A percentile compares a stretch with the other conserved stretches of the same genome.
Conservation (phyloP, 23 tunicate genomes). For the Styela clava region DNA sequence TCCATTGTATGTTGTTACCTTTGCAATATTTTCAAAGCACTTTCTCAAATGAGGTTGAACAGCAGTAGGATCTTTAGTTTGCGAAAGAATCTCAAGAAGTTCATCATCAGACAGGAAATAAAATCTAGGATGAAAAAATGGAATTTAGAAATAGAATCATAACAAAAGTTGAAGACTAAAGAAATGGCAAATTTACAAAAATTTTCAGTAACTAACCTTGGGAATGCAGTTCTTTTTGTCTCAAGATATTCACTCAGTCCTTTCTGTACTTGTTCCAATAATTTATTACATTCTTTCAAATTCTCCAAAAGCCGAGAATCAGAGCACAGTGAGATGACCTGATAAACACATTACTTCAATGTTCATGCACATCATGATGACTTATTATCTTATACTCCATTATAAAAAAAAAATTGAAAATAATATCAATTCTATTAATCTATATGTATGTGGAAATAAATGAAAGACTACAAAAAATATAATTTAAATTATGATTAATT, state of each 20-base stretch:
- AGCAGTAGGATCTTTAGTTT: conserved; percentile 96
- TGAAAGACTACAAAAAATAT: too few relatives aligned
- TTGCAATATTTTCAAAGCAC: conserved; percentile 90
- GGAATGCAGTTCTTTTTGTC: conserved; percentile 94
- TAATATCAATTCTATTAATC: background rate
- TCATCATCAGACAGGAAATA: conserved; percentile 97
- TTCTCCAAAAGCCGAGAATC: conserved; percentile 84
- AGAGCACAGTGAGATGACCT: conserved; percentile 95
- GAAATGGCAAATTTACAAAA: background rate
- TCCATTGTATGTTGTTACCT: too few relatives aligned
- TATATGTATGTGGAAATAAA: too few relatives aligned
- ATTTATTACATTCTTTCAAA: conserved; percentile 93
- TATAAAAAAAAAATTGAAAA: background rate
- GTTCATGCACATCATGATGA: background rate
- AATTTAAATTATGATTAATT: too few relatives aligned
- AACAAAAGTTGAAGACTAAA: background rate
- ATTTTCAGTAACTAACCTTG: conserved; percentile 39
- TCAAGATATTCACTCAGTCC: conserved; percentile 97
- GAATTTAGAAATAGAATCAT: background rate
- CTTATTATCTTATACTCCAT: background rate
- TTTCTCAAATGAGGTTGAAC: conserved; percentile 96
- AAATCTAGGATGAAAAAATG: conserved; percentile 33
- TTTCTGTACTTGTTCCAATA: conserved; percentile 95
- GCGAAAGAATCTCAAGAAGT: conserved; percentile 90
- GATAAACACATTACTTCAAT: background rate